These are phyloP conservation scores for Notarius lentiginosus DNA, from an alignment of 2,113 vertebrate genomes.

Conservation along the genomic window DNA sequence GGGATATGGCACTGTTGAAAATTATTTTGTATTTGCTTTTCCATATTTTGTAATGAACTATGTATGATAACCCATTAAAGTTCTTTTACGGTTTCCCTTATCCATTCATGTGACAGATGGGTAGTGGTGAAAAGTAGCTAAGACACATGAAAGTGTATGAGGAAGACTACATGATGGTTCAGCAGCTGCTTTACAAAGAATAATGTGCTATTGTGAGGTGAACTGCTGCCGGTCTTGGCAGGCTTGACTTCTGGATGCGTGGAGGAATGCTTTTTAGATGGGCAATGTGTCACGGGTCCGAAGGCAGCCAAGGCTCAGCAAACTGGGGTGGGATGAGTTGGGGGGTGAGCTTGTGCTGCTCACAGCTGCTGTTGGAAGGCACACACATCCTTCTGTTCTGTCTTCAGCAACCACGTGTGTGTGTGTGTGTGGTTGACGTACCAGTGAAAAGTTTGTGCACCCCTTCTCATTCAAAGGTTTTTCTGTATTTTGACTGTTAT, in stretches of 20 bases:
- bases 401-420: too few species aligned
- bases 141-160: constrained; percentile 37
- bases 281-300: constrained; percentile 45
- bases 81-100: background rate
- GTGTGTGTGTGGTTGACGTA: too few species aligned
- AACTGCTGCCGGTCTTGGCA: constrained; percentile 53
- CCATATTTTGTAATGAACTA: too few species aligned
- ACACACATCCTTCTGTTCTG: too few species aligned
- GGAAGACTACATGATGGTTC: constrained; percentile 40
- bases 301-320: constrained; percentile 27
- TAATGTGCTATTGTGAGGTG: constrained; percentile 59
- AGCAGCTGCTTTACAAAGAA: constrained; percentile 56
- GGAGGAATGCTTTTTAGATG: constrained; percentile 57
- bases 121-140: constrained; percentile 36
- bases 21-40: too few species aligned
- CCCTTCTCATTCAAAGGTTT: too few species aligned
- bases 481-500: background rate
- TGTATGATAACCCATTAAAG: too few species aligned
- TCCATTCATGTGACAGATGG: constrained; percentile 34
- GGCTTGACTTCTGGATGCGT: constrained; percentile 50
- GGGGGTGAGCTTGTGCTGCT: too few species aligned
- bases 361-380: too few species aligned
- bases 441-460: too few species aligned
- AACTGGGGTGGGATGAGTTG: too few species aligned
- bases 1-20: too few species aligned